Evolutionary conservation across 2,888 invertebrate species (phyloP).

Genomic region (Drosophila emarginata): DNA sequence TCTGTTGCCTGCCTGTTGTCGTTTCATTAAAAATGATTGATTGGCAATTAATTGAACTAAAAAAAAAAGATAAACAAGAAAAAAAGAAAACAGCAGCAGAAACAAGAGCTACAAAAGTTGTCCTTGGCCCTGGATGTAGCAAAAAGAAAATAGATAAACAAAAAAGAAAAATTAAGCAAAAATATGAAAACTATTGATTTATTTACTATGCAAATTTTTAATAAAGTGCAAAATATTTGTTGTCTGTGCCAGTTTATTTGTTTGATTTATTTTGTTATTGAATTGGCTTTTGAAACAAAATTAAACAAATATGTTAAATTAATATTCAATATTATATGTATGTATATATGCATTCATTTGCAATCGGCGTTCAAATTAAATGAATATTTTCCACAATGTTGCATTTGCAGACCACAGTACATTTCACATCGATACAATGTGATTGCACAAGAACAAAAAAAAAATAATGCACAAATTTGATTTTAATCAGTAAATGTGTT

Average conservation of each 20-base stretch:
- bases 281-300: constrained; percentile 11
- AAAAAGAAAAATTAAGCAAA: neutral
- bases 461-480: neutral
- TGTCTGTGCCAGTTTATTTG: constrained; percentile 5
- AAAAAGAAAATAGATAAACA: constrained; percentile 23
- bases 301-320: constrained; percentile 12
- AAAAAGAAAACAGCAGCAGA: neutral
- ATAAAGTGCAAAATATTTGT: constrained; percentile 10
- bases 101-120: neutral
- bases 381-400: constrained; percentile 2
- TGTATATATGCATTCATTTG: neutral
- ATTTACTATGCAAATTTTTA: constrained; percentile 19
- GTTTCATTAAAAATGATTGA: constrained; percentile 80
- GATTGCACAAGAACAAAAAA: no score
- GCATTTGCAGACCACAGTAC: no score
- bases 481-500: neutral
- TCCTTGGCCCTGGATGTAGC: constrained; percentile 3
- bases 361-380: neutral
- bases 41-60: constrained; percentile 78
- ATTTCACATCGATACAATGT: no score
- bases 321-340: neutral
- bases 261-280: constrained; percentile 3
- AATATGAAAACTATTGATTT: constrained; percentile 21
- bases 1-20: constrained; percentile 32
- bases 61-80: neutral